Evolutionary conservation across 2,797 vertebrate genomes (phyloP), one percentile per base, ranked within the genome.

Genomic region (Xyrichtys novacula): DNA sequence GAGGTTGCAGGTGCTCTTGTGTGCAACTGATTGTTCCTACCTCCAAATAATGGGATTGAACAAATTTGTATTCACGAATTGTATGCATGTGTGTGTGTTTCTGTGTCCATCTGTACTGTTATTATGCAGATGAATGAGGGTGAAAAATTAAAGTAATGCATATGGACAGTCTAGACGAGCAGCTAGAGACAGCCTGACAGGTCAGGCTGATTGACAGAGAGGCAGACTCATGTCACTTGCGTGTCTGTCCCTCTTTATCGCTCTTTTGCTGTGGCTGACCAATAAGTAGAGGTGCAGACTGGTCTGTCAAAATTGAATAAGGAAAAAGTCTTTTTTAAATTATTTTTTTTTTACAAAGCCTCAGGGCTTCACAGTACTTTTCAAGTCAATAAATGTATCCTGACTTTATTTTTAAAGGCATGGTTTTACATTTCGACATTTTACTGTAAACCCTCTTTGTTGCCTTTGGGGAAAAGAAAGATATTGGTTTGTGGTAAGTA

Each of bases 1-100:
- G 84, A 86, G 87, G 66, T 63, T 88, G 74, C 89, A 91, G 89
- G 85, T 90, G 90, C 52, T 80, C 65, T 55, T 73, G 58, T 88
- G 62, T 76, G 32, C 5, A 0, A 10, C 65, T 78, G 53, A 82
- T 83, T 86, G 65, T 85, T 60, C 72, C 55, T 80, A 48, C 50
- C 61, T 67, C 29, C 50, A 55, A 74, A 53, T 53, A 53, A 71
- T 69, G 23, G 44, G 52, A 54, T 49, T 69, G 69, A 71, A 83
- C 80, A 54, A 11, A 76, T 89, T 79, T 76, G 28, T 81, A 81
- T 84, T 84, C 42, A 84, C 73, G 67, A 36, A 75, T n/a, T 34
- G 22, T 23, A 3, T 52, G 28, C 60, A 17, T 43, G 32, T 20
- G 25, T 34, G 53, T 65, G 22, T 69, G 12, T 57, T 14, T 64